phyloP scores from a whole-genome alignment of 64 coral and sea anemone genomes.

The Anthopleura sola region DNA sequence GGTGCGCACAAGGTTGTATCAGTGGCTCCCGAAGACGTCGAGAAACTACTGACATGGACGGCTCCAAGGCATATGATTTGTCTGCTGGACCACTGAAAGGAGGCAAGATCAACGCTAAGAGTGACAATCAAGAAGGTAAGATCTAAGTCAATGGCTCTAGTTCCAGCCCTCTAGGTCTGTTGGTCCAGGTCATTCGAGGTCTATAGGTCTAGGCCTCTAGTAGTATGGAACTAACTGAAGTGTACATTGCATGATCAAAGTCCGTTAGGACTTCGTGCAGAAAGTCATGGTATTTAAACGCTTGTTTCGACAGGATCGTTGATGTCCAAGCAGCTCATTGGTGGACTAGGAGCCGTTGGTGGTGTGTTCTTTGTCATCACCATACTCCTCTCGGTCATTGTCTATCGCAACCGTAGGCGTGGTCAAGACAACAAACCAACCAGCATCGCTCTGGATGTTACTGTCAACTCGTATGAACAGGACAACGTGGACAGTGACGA shows the following conservation, averaged over 20 bases:
- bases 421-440: background rate
- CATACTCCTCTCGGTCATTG: background rate
- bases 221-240: too few relatives aligned
- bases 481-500: background rate
- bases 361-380: background rate
- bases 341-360: constrained; percentile 3
- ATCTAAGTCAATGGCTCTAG: background rate
- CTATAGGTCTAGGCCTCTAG: too few relatives aligned
- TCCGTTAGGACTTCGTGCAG: too few relatives aligned
- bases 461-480: background rate
- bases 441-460: background rate
- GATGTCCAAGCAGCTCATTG: background rate
- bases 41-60: constrained; percentile 5
- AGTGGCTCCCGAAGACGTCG: background rate
- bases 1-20: constrained; percentile 36
- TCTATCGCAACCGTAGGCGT: background rate
- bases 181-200: too few relatives aligned
- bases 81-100: constrained; percentile 1
- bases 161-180: background rate
- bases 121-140: background rate
- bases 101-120: background rate
- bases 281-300: background rate
- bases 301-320: background rate
- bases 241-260: too few relatives aligned
- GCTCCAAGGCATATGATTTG: background rate